Percentiles rank a stretch among this genome's conserved stretches.
These are phyloP conservation scores for Hystrix cristata DNA, from an alignment of 2,113 vertebrate genomes.

Conservation along the genomic window DNA sequence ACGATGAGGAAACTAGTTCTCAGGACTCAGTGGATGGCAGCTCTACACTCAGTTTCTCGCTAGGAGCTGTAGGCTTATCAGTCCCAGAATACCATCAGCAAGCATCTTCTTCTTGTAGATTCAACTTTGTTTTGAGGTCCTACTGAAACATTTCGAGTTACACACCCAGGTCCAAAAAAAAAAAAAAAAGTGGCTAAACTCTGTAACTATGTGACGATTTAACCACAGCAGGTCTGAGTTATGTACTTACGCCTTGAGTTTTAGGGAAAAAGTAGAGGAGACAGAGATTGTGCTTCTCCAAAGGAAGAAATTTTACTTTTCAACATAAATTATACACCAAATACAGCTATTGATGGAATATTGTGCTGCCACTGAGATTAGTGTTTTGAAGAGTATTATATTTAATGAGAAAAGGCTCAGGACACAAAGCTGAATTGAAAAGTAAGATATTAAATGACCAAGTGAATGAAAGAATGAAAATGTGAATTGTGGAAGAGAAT, in stretches of 20 bases:
- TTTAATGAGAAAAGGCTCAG: background rate
- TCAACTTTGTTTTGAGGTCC: background rate
- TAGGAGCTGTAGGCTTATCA: background rate
- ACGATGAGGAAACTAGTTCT: background rate
- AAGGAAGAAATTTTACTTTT: constrained; percentile 54
- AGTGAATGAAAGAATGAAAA: background rate
- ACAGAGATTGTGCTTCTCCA: background rate
- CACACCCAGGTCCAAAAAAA: background rate
- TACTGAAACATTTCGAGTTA: background rate
- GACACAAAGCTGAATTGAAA: constrained; percentile 32
- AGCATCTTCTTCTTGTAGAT: background rate
- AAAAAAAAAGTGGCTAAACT: constrained; percentile 10
- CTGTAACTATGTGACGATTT: constrained; percentile 7
- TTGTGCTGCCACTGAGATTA: constrained; percentile 10
- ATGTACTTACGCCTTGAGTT: constrained; percentile 21
- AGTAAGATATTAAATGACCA: constrained; percentile 1
- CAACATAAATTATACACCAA: constrained; percentile 36
- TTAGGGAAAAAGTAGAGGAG: background rate
- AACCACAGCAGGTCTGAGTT: background rate
- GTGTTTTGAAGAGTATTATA: constrained; percentile 43
- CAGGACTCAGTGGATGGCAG: background rate
- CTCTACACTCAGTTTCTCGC: no score
- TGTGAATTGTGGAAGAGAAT: background rate
- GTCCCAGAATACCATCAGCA: background rate
- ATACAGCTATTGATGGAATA: constrained; percentile 10